Conservation (phyloP, 2,888 invertebrate species). For the Rhagophthalmus giganteus region DNA sequence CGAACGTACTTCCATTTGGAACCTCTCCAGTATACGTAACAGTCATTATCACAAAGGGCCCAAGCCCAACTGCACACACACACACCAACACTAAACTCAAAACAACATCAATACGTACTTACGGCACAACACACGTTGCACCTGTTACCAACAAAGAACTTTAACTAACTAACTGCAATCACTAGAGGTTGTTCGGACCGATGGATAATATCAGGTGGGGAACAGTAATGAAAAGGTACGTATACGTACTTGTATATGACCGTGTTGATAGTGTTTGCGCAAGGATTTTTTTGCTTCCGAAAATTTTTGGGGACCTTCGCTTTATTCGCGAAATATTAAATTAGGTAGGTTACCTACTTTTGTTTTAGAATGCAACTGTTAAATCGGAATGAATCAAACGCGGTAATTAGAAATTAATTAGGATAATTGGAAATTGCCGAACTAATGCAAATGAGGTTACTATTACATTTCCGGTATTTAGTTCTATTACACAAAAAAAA, state of each 20-base stretch:
- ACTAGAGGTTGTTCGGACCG: constrained; percentile 26
- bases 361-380: no score
- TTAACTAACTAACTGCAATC: constrained; percentile 35
- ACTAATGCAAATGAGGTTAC: background rate
- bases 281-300: background rate
- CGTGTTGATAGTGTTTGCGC: background rate
- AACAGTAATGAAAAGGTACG: constrained; percentile 3
- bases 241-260: background rate
- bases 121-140: constrained; percentile 13
- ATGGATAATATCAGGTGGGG: constrained; percentile 34
- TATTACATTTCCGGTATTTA: constrained; percentile 30
- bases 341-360: no score
- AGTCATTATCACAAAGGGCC: constrained; percentile 64
- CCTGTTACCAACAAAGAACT: constrained; percentile 24
- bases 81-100: constrained; percentile 2
- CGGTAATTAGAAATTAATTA: background rate
- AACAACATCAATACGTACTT: constrained; percentile 3
- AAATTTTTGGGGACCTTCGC: no score
- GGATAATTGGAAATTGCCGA: background rate
- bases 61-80: constrained; percentile 9
- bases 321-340: no score
- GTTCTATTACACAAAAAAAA: no score
- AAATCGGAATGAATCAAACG: no score
- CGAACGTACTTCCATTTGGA: constrained; percentile 89
- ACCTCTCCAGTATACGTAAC: constrained; percentile 89